These are phyloP conservation scores for Bubo bubo DNA, from an alignment of 2,113 vertebrate species.

Conservation along the genomic window DNA sequence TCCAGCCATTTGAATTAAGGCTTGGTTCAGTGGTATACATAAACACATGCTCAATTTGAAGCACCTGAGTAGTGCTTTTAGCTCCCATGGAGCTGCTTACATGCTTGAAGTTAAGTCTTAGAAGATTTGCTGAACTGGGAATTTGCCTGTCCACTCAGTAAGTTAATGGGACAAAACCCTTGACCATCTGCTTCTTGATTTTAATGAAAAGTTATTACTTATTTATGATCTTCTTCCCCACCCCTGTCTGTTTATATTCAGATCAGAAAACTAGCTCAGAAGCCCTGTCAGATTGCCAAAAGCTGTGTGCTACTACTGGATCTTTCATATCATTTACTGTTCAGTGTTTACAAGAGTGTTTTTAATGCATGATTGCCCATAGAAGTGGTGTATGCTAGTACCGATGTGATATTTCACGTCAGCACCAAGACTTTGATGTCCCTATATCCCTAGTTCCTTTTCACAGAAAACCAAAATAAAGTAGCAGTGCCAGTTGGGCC, in stretches of 20 bases:
- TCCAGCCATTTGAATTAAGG: neutral
- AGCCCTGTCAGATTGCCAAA: constrained; percentile 48
- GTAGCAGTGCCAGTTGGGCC: neutral
- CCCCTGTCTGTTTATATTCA: constrained; percentile 21
- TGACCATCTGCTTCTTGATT: constrained; percentile 29
- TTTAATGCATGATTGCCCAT: neutral
- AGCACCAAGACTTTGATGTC: neutral
- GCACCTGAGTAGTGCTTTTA: neutral
- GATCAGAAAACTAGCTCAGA: constrained; percentile 31
- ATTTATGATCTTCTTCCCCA: constrained; percentile 12
- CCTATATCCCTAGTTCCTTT: neutral
- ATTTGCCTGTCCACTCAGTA: neutral
- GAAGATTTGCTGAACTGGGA: neutral
- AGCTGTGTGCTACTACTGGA: constrained; percentile 25
- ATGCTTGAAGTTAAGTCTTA: neutral
- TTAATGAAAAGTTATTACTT: constrained; percentile 34
- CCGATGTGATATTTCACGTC: neutral
- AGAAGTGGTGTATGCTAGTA: neutral
- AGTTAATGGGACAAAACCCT: neutral
- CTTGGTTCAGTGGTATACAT: neutral
- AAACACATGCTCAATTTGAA: neutral
- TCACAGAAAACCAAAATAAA: neutral
- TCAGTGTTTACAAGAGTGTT: constrained; percentile 38
- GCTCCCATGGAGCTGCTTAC: neutral
- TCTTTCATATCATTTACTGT: constrained; percentile 42